Evolutionary conservation across 2,797 vertebrate genomes (phyloP).

Genomic region (Lepus oiostolus): DNA sequence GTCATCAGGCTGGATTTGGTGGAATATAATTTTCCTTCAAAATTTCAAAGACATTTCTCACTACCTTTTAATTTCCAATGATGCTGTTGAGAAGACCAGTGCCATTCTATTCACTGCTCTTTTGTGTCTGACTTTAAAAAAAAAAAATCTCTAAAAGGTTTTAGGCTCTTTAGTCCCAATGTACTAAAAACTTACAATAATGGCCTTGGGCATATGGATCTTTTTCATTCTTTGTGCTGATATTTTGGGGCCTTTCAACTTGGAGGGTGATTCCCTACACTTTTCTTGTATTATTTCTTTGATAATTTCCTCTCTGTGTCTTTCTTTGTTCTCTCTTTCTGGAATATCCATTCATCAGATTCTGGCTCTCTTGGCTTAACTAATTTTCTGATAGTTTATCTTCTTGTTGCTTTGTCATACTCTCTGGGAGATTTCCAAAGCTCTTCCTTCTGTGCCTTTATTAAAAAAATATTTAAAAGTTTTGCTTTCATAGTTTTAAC

Average conservation of each 20-base stretch:
- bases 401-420: neutral
- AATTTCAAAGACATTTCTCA: neutral
- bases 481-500: slow-evolving; percentile 1
- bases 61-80: neutral
- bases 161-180: slow-evolving; percentile 3
- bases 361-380: slow-evolving; percentile 27
- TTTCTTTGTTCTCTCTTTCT: slow-evolving; percentile 30
- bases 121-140: neutral
- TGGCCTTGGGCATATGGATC: neutral
- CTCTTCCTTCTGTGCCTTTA: neutral
- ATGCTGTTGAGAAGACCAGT: neutral
- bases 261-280: neutral
- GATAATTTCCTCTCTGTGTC: neutral
- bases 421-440: slow-evolving; percentile 19
- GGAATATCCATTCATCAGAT: neutral
- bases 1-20: neutral
- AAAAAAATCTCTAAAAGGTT: neutral
- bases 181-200: slow-evolving; percentile 18
- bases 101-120: slow-evolving; percentile 3
- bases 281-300: slow-evolving; percentile 57
- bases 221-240: slow-evolving; percentile 24
- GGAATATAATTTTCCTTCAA: slow-evolving; percentile 33
- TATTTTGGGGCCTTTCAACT: slow-evolving; percentile 31
- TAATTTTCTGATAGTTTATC: slow-evolving; percentile 14
- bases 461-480: neutral